Conservation (phyloP, 2,888 invertebrate genomes). For the Leptinotarsa haldemani region DNA sequence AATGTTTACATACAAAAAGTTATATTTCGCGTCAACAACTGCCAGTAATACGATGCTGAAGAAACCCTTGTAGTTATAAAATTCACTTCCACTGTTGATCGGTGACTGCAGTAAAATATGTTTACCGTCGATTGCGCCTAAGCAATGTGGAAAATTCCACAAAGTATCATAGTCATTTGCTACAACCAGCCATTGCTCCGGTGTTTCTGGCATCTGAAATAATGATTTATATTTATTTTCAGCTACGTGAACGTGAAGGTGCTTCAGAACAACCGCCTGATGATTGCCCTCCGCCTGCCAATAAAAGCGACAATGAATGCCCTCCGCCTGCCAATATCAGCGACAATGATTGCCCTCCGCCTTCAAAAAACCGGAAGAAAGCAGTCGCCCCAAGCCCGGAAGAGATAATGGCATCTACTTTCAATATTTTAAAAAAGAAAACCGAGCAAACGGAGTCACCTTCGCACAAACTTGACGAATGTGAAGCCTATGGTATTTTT, state of each 20-base stretch:
- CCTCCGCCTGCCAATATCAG: conserved; percentile 1
- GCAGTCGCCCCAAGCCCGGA: not conserved
- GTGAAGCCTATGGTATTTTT: not conserved
- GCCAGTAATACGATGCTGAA: conserved; percentile 7
- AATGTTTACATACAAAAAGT: conserved; percentile 4
- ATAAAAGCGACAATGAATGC: conserved; percentile 1
- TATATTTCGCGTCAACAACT: conserved; percentile 1
- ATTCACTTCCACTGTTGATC: conserved; percentile 49
- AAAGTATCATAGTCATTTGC: conserved; percentile 22
- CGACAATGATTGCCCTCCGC: not conserved
- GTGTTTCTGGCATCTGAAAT: not conserved
- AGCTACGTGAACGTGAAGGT: not conserved
- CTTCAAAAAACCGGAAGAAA: not conserved
- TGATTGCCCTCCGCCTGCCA: not conserved
- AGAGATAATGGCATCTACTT: not conserved
- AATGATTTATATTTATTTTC: not conserved
- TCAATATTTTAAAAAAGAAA: not conserved
- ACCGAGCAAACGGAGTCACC: conserved; percentile 1
- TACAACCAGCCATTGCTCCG: conserved; percentile 4
- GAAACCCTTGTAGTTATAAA: conserved; percentile 55
- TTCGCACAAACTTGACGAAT: conserved; percentile 1
- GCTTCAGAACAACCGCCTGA: conserved; percentile 1
- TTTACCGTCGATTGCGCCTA: conserved; percentile 58
- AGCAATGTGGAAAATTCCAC: conserved; percentile 28
- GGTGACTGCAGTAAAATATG: conserved; percentile 54